phyloP scores from a whole-genome alignment of 2,113 vertebrate species.

The Python bivittatus region DNA sequence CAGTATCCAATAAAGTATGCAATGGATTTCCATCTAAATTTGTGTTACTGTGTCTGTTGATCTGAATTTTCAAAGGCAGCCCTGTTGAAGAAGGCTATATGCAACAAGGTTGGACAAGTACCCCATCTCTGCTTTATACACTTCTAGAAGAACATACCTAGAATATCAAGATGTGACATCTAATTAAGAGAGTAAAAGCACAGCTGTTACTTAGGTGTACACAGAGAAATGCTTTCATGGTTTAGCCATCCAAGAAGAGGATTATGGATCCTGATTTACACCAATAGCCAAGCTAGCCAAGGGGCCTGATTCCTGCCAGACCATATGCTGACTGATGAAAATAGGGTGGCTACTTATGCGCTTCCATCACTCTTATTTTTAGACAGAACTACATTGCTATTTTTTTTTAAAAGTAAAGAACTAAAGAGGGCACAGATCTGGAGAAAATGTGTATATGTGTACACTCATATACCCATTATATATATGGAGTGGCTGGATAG shows the following conservation, averaged over 20 bases:
- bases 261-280: slow-evolving; percentile 50
- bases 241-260: slow-evolving; percentile 42
- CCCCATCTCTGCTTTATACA: background rate
- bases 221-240: slow-evolving; percentile 54
- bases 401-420: background rate
- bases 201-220: slow-evolving; percentile 39
- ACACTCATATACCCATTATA: no score
- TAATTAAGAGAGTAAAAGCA: slow-evolving; percentile 46
- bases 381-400: background rate
- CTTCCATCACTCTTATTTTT: background rate
- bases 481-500: no score
- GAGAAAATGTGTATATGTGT: no score
- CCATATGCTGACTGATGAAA: slow-evolving; percentile 60
- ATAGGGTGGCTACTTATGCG: background rate
- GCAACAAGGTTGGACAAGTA: slow-evolving; percentile 15
- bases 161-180: slow-evolving; percentile 34
- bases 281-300: slow-evolving; percentile 36
- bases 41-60: fast-evolving
- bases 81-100: background rate
- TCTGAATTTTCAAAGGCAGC: slow-evolving; percentile 3
- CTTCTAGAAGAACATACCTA: background rate
- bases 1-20: background rate
- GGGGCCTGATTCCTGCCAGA: slow-evolving; percentile 17
- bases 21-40: background rate
- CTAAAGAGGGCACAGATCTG: background rate